Evolutionary conservation across 2,113 vertebrate species (phyloP).

Genomic region (Actenoides hombroni): DNA sequence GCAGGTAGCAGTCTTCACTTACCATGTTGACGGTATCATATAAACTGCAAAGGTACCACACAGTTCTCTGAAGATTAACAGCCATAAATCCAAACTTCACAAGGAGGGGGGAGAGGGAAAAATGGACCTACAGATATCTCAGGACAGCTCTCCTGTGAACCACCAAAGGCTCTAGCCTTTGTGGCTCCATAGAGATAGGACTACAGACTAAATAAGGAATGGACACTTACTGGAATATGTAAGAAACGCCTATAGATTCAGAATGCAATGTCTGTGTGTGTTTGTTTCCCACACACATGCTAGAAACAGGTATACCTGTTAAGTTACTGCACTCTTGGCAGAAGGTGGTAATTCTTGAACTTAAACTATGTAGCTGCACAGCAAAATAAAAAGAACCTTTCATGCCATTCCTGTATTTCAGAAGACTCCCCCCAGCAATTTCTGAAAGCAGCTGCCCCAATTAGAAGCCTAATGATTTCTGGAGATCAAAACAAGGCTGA

Average conservation of each 20-base stretch:
- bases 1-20: neutral
- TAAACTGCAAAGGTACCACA: neutral
- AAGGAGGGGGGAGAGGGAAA: neutral
- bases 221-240: neutral
- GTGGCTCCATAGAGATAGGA: accelerated
- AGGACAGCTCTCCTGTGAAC: neutral
- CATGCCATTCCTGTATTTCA: neutral
- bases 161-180: neutral
- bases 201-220: neutral
- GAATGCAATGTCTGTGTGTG: neutral
- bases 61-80: neutral
- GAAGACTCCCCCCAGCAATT: neutral
- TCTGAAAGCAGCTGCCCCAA: neutral
- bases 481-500: neutral
- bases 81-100: neutral
- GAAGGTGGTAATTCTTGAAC: neutral
- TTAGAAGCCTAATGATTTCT: neutral
- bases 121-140: neutral
- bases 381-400: neutral
- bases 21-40: accelerated
- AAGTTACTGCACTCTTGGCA: neutral
- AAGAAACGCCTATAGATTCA: neutral
- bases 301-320: neutral
- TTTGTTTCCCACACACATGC: neutral
- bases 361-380: neutral